Conservation (phyloP, 2,797 vertebrate species). For the Ataeniobius toweri region DNA sequence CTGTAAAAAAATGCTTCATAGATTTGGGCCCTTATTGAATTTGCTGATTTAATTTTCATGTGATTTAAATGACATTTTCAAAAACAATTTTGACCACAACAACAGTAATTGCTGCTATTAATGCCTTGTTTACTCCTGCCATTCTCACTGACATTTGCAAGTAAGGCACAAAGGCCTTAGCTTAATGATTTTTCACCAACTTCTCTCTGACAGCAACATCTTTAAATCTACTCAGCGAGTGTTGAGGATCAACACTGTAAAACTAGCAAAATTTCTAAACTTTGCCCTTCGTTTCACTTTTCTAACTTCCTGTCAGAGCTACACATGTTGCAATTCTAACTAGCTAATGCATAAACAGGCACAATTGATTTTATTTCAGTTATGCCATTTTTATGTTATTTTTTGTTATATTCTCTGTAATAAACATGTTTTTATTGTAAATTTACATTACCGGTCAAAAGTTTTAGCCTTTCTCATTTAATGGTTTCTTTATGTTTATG, state of each 20-base stretch:
- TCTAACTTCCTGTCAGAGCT: no score
- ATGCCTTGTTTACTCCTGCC: not conserved
- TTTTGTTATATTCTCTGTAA: not conserved
- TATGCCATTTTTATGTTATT: not conserved
- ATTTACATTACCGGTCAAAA: no score
- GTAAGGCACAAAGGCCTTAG: not conserved
- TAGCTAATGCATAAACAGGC: no score
- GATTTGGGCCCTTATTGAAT: not conserved
- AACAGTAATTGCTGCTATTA: not conserved
- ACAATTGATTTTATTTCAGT: no score
- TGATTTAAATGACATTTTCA: not conserved
- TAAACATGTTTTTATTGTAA: not conserved
- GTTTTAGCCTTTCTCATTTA: no score
- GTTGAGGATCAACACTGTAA: no score
- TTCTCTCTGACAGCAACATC: constrained; percentile 46
- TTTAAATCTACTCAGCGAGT: constrained; percentile 54
- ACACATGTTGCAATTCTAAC: no score
- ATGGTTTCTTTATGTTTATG: no score
- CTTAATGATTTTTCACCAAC: constrained; percentile 28
- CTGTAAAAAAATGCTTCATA: not conserved
- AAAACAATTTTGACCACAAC: not conserved
- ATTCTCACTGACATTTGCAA: not conserved
- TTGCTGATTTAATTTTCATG: not conserved
- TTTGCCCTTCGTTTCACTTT: no score
- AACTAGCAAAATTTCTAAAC: no score